phyloP scores from a whole-genome alignment of 2,797 vertebrate species.

The Phyllotis vaccarum region DNA sequence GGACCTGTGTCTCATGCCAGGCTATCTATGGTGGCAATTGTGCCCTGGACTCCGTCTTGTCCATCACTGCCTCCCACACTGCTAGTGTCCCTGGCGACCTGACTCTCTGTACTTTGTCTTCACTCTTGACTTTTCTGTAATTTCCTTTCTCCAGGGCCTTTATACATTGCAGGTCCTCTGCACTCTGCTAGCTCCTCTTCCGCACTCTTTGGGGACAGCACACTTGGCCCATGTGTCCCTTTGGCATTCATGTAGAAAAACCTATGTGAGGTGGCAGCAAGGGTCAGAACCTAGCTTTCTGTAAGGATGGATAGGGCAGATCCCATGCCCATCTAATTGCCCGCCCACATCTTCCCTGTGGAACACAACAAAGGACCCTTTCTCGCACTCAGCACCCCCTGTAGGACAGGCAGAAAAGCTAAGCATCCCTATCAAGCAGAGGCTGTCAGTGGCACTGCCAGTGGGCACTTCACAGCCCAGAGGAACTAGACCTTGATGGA shows the following conservation, averaged over 20 bases:
- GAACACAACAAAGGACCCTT: rapidly evolving
- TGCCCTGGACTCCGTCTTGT: too few species aligned
- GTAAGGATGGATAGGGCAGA: not conserved
- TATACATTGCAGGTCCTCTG: rapidly evolving
- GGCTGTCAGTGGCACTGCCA: not conserved
- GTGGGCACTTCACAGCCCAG: not conserved
- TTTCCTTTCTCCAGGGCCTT: not conserved
- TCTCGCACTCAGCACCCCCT: rapidly evolving
- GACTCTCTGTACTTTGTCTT: not conserved
- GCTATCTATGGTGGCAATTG: not conserved
- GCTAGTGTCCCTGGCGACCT: not conserved
- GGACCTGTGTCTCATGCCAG: not conserved
- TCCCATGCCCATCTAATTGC: too few species aligned
- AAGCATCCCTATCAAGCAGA: not conserved
- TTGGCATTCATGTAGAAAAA: rapidly evolving
- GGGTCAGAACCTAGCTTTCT: not conserved
- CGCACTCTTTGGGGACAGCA: rapidly evolving
- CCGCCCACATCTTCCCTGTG: too few species aligned
- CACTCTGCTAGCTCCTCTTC: not conserved
- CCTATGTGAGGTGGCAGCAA: not conserved
- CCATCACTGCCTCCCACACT: not conserved
- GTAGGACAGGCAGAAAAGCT: not conserved
- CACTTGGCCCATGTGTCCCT: not conserved
- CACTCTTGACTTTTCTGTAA: not conserved
- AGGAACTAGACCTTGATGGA: not conserved